Conservation (phyloP, 2,797 vertebrate species). For the Parambassis ranga region DNA sequence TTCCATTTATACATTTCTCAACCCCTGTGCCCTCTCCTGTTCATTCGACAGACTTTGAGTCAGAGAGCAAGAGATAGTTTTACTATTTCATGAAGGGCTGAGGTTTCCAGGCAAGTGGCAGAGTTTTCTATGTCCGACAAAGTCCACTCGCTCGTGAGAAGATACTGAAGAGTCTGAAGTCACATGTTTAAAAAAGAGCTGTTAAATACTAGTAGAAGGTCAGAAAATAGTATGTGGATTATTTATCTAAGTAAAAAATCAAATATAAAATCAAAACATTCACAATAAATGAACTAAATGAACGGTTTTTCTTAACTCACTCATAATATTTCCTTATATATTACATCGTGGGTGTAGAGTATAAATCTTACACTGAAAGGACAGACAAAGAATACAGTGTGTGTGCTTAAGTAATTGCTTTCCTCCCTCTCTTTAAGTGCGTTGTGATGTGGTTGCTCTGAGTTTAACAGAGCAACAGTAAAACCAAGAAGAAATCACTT, state of each 20-base stretch:
- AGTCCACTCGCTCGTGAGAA: constrained; percentile 46
- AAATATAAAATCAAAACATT: neutral
- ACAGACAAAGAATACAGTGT: constrained; percentile 10
- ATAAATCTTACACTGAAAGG: neutral
- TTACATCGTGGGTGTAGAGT: neutral
- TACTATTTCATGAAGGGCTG: constrained; percentile 75
- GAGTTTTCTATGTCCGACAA: constrained; percentile 66
- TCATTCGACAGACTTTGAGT: constrained; percentile 70
- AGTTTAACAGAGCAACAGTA: constrained; percentile 29
- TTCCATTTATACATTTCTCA: constrained; percentile 61
- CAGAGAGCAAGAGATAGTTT: constrained; percentile 72
- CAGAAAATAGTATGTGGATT: neutral
- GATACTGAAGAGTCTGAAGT: constrained; percentile 28
- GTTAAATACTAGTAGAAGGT: neutral
- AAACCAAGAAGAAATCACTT: constrained; percentile 53
- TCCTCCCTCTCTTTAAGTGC: constrained; percentile 11
- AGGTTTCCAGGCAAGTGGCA: constrained; percentile 46
- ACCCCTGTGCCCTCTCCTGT: constrained; percentile 70
- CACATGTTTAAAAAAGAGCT: constrained; percentile 16
- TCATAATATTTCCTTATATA: neutral
- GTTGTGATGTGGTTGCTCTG: constrained; percentile 28
- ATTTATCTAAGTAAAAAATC: neutral
- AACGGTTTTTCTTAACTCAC: no score
- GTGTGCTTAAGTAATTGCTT: constrained; percentile 25
- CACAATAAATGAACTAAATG: neutral